These are phyloP conservation scores for Rhopalosiphum padi DNA, from an alignment of 1,140 invertebrate genomes.

Conservation along the genomic window DNA sequence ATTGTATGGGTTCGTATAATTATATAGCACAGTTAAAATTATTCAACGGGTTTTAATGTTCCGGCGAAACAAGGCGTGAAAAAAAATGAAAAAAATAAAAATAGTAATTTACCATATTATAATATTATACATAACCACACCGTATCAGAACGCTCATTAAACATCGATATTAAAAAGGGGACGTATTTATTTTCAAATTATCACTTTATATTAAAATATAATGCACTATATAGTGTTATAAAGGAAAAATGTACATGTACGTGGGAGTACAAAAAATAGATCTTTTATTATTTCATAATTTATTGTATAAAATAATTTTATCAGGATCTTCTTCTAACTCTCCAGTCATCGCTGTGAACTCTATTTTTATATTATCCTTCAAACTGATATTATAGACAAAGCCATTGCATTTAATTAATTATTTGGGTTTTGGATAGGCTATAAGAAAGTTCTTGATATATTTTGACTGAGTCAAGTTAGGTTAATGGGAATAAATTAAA, in stretches of 20 bases:
- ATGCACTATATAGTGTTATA: neutral
- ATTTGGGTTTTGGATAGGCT: neutral
- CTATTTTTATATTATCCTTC: neutral
- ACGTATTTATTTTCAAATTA: neutral
- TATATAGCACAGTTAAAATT: constrained; percentile 23
- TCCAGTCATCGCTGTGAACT: neutral
- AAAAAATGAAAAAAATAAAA: neutral
- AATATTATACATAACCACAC: neutral
- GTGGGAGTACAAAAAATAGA: neutral
- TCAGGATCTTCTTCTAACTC: neutral
- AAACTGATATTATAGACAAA: too few relatives aligned
- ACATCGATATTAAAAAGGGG: neutral
- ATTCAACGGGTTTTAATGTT: constrained; percentile 34
- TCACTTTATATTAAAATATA: neutral
- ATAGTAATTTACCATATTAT: neutral
- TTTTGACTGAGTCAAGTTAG: neutral
- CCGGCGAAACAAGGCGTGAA: constrained; percentile 28
- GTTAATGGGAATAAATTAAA: too few relatives aligned
- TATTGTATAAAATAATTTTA: neutral
- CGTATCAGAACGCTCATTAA: neutral
- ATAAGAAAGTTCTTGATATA: neutral
- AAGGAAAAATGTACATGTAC: neutral
- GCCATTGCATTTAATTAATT: neutral
- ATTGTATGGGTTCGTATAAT: constrained; percentile 20
- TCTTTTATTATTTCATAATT: neutral